Base-by-base conservation (phyloP, 1,140 invertebrate genomes). In the Macrosteles quadrilineatus region DNA sequence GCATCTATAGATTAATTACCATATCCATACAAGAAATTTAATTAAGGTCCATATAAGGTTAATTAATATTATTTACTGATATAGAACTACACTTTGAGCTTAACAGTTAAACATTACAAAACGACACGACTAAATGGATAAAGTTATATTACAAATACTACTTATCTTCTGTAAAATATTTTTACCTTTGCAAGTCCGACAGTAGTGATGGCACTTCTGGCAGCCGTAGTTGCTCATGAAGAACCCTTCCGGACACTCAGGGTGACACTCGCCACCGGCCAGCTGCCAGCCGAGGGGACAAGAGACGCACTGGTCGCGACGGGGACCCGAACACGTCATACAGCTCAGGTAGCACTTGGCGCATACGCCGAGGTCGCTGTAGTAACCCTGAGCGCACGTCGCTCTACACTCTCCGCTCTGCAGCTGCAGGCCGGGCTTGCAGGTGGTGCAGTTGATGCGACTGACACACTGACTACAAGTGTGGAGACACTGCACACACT, bases 181-280 rank as follows among this genome's bases (percentile, higher is more conserved):
- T 6, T 11, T 80, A 90, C 89, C 91, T 78, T 88, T 87, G 77
- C 91, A 93, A 69, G 91, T 91, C 63, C 87, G 87, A 78, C 91
- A 94, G 75, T 90, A 92, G 77, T 92, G 90, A 82, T 93, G 91
- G 77, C 92, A 94, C 77, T 91, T 92, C 73, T 91, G 89, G 73
- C 92, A 94, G 0, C 91, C 91, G 74, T 86, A 91, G 36, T 87
- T 85, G 0, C 88, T 89, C 77, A 91, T 88, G 78, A 92, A 93
- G 78, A 91, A 93, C 21, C 91, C 91, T 78, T 91, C 87, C 2
- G 93, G 93, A 81, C 93, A 95, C 76, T 91, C 88, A 0, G 90
- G 87, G 74, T 92, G 87, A 77, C 93, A 96, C 77, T 92, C 88
- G 2, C 92, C 92, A 1, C 88, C 88, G 0, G 91, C 88, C 30